Conservation (phyloP, 1,140 invertebrate genomes). For the Stratiolaelaps scimitus region DNA sequence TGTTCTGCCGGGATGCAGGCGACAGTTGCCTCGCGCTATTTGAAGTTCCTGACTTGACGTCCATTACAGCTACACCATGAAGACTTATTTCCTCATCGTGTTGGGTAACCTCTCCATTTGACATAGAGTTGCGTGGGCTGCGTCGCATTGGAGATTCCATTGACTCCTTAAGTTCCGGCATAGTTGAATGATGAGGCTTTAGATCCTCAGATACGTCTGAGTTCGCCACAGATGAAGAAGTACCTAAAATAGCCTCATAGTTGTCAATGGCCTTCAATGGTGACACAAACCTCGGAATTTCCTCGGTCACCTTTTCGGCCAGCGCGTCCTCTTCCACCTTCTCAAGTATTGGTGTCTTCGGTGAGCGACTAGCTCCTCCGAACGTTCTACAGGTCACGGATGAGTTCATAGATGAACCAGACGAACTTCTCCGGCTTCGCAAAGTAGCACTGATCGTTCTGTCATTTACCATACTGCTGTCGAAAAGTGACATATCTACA, state of each 20-base stretch:
- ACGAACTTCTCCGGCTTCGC: neutral
- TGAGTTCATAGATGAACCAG: neutral
- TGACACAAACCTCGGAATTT: conserved; percentile 9
- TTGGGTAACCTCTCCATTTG: too few relatives aligned
- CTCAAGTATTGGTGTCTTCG: neutral
- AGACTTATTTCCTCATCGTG: too few relatives aligned
- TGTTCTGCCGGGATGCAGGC: too few relatives aligned
- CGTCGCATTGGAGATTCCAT: too few relatives aligned
- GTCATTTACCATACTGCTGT: neutral
- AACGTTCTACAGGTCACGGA: neutral
- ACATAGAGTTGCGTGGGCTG: too few relatives aligned
- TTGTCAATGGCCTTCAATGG: conserved; percentile 13
- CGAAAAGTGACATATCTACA: conserved; percentile 12
- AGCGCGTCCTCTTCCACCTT: neutral
- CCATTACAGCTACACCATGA: too few relatives aligned
- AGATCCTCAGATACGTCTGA: too few relatives aligned
- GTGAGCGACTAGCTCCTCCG: neutral
- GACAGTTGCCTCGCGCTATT: too few relatives aligned
- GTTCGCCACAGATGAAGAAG: neutral
- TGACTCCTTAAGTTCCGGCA: too few relatives aligned
- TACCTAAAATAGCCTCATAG: neutral
- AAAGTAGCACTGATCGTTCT: neutral
- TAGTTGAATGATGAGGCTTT: too few relatives aligned
- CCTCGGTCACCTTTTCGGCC: neutral
- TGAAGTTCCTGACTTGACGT: too few relatives aligned